Evolutionary conservation across 2,113 vertebrate species (phyloP), one percentile per base, ranked within the genome.

Genomic region (Enhydra lutris): DNA sequence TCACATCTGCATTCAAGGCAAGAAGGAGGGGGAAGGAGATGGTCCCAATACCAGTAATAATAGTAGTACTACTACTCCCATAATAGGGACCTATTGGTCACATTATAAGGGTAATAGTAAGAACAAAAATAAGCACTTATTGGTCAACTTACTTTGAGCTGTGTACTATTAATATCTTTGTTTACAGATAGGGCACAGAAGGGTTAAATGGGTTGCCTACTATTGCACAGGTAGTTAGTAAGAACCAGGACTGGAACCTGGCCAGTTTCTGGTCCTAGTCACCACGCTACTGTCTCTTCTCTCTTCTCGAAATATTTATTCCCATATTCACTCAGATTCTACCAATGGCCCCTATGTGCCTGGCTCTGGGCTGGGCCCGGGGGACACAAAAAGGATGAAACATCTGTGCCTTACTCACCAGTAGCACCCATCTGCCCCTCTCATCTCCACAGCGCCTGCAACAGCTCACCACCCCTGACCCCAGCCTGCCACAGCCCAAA

Each of bases 401-500:
- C 1, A 29, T 45, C 71, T 59, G 39, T 63, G 57, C 61, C 42
- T 95, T 55, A 92, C 78, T 39, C 1, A 11, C 84, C 91, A 65
- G 45, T 88, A 97, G 95, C 86, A 63, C 88, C 87, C 94, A 1
- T 50, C 86, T 15, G 4, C 42, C 20, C 85, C 36, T 83, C n/a
- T 95, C 96, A 45, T 97, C 94, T 96, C 97, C 2, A 0, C 98
- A 99, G 99, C 97, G 99, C 20, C 95, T 99, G 50, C 47, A 1
- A 4, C 98, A 98, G 96, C 99, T 99, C n/a, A 74, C 97, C 57
- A 94, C 98, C 17, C 98, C 99, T 0, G 98, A 98, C 0, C 95
- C 98, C 82, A 98, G 99, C 36, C 98, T 99, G 92, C 99, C 98
- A 0, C 98, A 98, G 97, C 98, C 98, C 0, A 98, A 65, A 97